Evolutionary conservation across 1,140 invertebrate genomes (phyloP).

Genomic region (Oppia nitens): DNA sequence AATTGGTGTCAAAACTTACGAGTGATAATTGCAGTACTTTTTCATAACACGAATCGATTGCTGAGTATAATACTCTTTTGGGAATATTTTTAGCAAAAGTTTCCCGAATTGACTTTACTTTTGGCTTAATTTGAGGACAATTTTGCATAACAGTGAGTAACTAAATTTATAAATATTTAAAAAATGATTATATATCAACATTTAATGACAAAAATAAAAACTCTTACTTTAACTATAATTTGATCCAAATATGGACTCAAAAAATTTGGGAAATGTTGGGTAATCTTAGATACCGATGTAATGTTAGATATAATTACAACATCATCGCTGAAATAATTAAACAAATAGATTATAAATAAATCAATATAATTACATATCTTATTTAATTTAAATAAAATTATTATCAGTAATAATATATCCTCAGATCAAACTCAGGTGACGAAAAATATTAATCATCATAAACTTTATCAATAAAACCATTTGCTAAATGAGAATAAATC

Average conservation of each 20-base stretch:
- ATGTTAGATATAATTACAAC: conserved; percentile 9
- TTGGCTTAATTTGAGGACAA: background rate
- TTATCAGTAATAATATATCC: background rate
- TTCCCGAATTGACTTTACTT: background rate
- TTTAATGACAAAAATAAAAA: no score
- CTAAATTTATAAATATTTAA: background rate
- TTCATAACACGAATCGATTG: conserved; percentile 7
- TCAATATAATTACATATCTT: no score
- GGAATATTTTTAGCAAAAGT: conserved; percentile 4
- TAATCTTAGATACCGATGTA: conserved; percentile 9
- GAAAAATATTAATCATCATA: conserved; percentile 8
- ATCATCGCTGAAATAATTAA: background rate
- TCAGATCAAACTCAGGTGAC: conserved; percentile 8
- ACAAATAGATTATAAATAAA: no score
- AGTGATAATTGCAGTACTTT: background rate
- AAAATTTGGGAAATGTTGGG: conserved; percentile 1
- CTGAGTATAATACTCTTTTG: background rate
- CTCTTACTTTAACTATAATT: conserved; percentile 2
- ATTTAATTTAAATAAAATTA: no score
- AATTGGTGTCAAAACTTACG: background rate
- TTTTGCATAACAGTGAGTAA: background rate
- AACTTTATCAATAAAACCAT: background rate
- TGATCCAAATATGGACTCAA: conserved; percentile 4
- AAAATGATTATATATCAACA: no score
- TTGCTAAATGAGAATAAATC: background rate